A percentile compares a stretch with the other conserved stretches of the same genome.
Evolutionary conservation across 2,797 vertebrate species (phyloP).

Genomic region (Sternotherus odoratus): DNA sequence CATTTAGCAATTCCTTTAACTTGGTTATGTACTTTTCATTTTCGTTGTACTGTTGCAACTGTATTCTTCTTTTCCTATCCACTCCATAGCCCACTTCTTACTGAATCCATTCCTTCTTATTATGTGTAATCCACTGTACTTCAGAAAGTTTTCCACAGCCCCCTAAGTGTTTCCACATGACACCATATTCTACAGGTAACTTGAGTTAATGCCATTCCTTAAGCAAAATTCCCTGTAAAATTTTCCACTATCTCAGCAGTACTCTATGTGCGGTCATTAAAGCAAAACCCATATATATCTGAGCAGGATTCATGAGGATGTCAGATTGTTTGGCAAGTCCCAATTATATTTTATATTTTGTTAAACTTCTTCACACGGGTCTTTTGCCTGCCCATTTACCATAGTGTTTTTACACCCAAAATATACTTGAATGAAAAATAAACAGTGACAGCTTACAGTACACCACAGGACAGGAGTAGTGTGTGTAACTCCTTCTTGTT

Average conservation of each 20-base stretch:
- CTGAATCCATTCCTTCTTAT: constrained; percentile 70
- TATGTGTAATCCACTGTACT: constrained; percentile 73
- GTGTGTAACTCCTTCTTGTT: constrained; percentile 74
- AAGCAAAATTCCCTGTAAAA: constrained; percentile 79
- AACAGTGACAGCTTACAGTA: constrained; percentile 36
- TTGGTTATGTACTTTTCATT: constrained; percentile 67
- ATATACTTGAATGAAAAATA: constrained; percentile 25
- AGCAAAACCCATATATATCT: constrained; percentile 68
- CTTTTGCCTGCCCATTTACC: constrained; percentile 68
- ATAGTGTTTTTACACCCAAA: constrained; percentile 58
- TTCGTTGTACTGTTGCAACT: constrained; percentile 31
- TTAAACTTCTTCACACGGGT: constrained; percentile 63
- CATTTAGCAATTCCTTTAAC: constrained; percentile 58
- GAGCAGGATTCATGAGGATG: constrained; percentile 71
- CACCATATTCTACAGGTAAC: constrained; percentile 81
- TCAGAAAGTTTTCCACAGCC: constrained; percentile 83
- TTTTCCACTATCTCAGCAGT: constrained; percentile 81
- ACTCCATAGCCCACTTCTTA: constrained; percentile 49
- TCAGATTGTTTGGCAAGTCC: constrained; percentile 61
- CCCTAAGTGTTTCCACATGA: constrained; percentile 84
- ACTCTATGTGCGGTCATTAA: constrained; percentile 80
- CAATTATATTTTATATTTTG: constrained; percentile 58
- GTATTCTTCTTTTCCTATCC: constrained; percentile 35
- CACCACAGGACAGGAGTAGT: neutral
- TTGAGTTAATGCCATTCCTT: constrained; percentile 80